Evolutionary conservation across 2,797 vertebrate genomes (phyloP).

Genomic region (Chelon auratus): DNA sequence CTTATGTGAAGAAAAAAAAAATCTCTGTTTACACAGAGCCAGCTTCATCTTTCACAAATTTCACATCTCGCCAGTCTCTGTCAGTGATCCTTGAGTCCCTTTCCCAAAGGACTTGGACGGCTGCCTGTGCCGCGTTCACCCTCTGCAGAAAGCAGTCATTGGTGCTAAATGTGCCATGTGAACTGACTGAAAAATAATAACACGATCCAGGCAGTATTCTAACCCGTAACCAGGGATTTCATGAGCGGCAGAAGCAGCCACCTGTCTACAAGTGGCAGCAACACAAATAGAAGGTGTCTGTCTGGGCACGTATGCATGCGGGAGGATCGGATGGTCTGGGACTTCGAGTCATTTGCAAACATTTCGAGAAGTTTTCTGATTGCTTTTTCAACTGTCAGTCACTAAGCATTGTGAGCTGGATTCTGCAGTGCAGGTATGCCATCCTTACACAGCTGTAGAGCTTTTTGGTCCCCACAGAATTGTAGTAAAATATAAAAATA

Average conservation of each 20-base stretch:
- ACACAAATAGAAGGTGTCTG: conserved; percentile 13
- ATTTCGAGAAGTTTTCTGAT: conserved; percentile 38
- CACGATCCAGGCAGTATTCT: conserved; percentile 16
- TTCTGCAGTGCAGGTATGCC: conserved; percentile 4
- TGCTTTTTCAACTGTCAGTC: conserved; percentile 18
- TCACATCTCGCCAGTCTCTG: conserved; percentile 4
- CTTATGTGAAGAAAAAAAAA: conserved; percentile 11
- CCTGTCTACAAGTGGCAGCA: conserved; percentile 20
- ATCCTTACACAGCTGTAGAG: conserved; percentile 6
- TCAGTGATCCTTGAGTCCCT: conserved; percentile 27
- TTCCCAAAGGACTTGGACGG: conserved; percentile 13
- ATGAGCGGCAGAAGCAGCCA: conserved; percentile 3
- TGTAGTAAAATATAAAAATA: conserved; percentile 1
- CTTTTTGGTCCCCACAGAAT: neutral
- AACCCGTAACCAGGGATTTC: conserved; percentile 1
- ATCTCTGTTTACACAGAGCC: conserved; percentile 38
- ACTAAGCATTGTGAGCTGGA: conserved; percentile 5
- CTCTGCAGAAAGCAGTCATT: conserved; percentile 9
- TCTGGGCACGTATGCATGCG: conserved; percentile 9
- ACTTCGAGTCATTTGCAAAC: conserved; percentile 27
- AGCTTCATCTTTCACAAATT: conserved; percentile 22
- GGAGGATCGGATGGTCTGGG: conserved; percentile 19
- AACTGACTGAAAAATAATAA: conserved; percentile 22
- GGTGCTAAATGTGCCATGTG: conserved; percentile 24
- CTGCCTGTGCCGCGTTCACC: conserved; percentile 13